Percentiles rank a stretch among this genome's conserved stretches.
phyloP scores from a whole-genome alignment of 2,888 invertebrate genomes.

The Noctuana brunneofusca region DNA sequence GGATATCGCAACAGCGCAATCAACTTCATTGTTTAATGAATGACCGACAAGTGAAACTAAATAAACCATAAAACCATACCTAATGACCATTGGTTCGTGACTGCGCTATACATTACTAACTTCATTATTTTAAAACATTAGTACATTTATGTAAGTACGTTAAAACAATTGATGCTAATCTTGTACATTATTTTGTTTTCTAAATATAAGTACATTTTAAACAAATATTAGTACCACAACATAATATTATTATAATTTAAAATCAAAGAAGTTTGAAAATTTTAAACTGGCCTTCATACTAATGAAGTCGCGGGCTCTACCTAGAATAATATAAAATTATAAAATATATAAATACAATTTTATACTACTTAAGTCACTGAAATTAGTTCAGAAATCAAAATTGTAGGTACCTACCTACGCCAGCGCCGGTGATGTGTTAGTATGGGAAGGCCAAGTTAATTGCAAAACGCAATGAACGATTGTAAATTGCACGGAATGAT shows the following conservation, averaged over 20 bases:
- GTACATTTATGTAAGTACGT: neutral
- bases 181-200: neutral
- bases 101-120: conserved; percentile 14
- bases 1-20: conserved; percentile 74
- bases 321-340: too few relatives aligned
- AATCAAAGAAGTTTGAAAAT: too few relatives aligned
- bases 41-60: conserved; percentile 72
- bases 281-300: too few relatives aligned
- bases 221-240: too few relatives aligned
- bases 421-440: conserved; percentile 37
- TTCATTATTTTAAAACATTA: conserved; percentile 2
- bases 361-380: too few relatives aligned
- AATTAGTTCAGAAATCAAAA: neutral
- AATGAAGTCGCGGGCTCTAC: too few relatives aligned
- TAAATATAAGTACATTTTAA: neutral
- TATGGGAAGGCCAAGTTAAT: conserved; percentile 65
- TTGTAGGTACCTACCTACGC: neutral
- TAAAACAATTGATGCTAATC: neutral
- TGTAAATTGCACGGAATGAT: conserved; percentile 73
- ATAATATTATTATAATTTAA: too few relatives aligned
- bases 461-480: conserved; percentile 70
- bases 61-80: conserved; percentile 63
- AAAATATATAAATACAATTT: too few relatives aligned
- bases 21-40: conserved; percentile 77
- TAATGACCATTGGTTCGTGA: conserved; percentile 24